Evolutionary conservation across 2,797 vertebrate genomes (phyloP).

Genomic region (Halcyon smyrnensis): DNA sequence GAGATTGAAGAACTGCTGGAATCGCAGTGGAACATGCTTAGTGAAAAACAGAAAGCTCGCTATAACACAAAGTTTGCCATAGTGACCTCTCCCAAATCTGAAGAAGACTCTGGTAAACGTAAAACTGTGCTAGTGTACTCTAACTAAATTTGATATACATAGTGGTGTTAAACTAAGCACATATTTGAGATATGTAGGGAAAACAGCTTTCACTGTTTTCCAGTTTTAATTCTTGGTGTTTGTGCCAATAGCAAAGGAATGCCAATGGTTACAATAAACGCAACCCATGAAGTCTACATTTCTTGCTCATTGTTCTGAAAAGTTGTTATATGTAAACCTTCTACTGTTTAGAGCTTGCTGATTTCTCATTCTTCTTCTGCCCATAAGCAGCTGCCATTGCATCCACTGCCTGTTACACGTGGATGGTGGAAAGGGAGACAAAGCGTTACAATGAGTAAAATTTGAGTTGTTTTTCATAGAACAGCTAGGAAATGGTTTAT

Average conservation of each 20-base stretch:
- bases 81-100: conserved; percentile 79
- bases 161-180: conserved; percentile 54
- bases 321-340: conserved; percentile 64
- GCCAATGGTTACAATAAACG: conserved; percentile 57
- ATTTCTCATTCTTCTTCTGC: conserved; percentile 72
- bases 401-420: not conserved
- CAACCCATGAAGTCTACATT: conserved; percentile 50
- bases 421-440: conserved; percentile 32
- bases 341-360: conserved; percentile 67
- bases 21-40: conserved; percentile 87
- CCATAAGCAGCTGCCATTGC: conserved; percentile 58
- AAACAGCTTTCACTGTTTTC: conserved; percentile 57
- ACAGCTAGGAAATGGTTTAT: not conserved
- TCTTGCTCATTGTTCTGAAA: conserved; percentile 66
- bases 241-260: conserved; percentile 60
- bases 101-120: conserved; percentile 84
- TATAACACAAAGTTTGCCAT: conserved; percentile 84
- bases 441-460: conserved; percentile 9
- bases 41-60: conserved; percentile 83
- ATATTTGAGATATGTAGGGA: conserved; percentile 48
- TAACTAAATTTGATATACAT: conserved; percentile 59
- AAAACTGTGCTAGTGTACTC: conserved; percentile 71
- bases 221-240: conserved; percentile 57
- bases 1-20: conserved; percentile 85
- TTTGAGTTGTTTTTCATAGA: not conserved